These are phyloP conservation scores for Cepaea nemoralis DNA, from an alignment of 1,140 invertebrate genomes.

Conservation along the genomic window DNA sequence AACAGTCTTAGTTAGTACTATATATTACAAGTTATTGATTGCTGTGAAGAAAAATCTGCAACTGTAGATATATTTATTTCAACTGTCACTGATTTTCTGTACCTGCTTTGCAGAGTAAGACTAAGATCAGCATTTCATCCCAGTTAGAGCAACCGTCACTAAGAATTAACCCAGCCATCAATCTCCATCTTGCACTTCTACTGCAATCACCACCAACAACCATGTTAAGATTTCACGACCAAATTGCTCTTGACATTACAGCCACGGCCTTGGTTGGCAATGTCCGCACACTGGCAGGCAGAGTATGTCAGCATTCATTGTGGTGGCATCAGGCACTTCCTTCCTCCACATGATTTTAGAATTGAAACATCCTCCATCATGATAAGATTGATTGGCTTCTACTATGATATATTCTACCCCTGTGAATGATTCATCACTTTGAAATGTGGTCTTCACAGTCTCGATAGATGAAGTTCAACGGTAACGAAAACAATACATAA, in stretches of 20 bases:
- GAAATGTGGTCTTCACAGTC: constrained; percentile 15
- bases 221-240: constrained; percentile 33
- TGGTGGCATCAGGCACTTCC: constrained; percentile 23
- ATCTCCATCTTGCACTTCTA: constrained; percentile 23
- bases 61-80: background rate
- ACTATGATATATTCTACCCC: constrained; percentile 31
- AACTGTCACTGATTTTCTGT: constrained; percentile 32
- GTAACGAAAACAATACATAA: background rate
- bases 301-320: constrained; percentile 29
- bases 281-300: background rate
- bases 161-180: constrained; percentile 40
- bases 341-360: constrained; percentile 23
- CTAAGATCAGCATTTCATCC: constrained; percentile 43
- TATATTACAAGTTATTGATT: background rate
- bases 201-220: constrained; percentile 25
- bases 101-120: constrained; percentile 39
- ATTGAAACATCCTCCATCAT: background rate
- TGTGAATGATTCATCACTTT: constrained; percentile 35
- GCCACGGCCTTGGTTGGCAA: background rate
- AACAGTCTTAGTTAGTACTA: background rate
- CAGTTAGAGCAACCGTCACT: constrained; percentile 36
- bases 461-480: constrained; percentile 4
- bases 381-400: constrained; percentile 30
- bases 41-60: background rate
- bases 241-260: constrained; percentile 29